phyloP scores from a whole-genome alignment of 2,888 invertebrate genomes.

The Pilophorus perplexus region DNA sequence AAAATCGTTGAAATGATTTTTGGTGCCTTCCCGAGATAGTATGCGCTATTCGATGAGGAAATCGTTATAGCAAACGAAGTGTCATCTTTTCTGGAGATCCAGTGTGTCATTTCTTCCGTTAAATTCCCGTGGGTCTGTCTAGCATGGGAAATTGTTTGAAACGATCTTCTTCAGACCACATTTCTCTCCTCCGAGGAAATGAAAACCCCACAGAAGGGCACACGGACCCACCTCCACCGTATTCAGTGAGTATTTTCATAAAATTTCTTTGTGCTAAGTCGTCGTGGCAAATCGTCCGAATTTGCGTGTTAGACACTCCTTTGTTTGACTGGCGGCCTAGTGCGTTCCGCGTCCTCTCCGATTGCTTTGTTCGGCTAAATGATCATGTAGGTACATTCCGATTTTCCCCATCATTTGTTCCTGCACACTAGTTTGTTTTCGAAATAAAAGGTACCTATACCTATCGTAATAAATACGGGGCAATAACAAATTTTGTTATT shows the following conservation, averaged over 20 bases:
- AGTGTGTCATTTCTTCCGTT: background rate
- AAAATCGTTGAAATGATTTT: background rate
- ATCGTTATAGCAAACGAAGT: background rate
- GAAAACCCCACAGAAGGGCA: slow-evolving; percentile 59
- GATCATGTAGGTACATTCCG: too few species aligned
- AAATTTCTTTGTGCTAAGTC: background rate
- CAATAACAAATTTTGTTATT: too few species aligned
- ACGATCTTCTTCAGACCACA: slow-evolving; percentile 63
- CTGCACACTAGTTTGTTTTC: background rate
- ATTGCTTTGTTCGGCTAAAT: too few species aligned
- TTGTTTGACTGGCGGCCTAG: background rate
- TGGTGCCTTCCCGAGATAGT: background rate
- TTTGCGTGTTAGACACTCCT: background rate
- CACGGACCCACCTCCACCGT: slow-evolving; percentile 57
- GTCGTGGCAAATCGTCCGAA: background rate
- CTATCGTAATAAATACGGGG: too few species aligned
- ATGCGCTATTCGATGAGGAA: background rate
- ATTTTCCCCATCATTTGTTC: background rate
- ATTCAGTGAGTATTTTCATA: slow-evolving; percentile 55
- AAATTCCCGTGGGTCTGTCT: background rate
- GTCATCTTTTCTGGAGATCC: slow-evolving; percentile 7
- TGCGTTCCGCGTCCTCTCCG: too few species aligned
- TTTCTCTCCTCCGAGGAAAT: slow-evolving; percentile 61
- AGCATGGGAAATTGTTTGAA: slow-evolving; percentile 72
- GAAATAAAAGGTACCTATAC: too few species aligned